Base-by-base conservation (phyloP, 2,113 vertebrate genomes). In the Hippocampus barbouri region DNA sequence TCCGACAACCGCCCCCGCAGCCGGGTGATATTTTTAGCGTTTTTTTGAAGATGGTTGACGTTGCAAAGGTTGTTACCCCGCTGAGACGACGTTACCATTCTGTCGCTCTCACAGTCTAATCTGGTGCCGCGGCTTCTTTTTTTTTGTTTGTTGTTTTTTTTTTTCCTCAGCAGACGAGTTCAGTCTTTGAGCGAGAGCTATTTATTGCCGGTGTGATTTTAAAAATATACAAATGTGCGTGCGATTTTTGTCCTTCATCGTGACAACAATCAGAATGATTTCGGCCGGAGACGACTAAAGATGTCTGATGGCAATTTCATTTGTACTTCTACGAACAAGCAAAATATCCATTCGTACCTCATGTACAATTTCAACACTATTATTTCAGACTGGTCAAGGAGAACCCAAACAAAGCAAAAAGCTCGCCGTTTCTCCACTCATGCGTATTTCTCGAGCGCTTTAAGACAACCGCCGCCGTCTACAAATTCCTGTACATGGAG, bases 21-120 rank as follows among this genome's bases (percentile, higher is more conserved):
- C 34, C 34, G 2, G 27, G 65, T 61, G 71, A 75, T 88, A 89
- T 88, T 86, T 87, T 83, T 86, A 84, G 84, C 59, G 73, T 73
- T 51, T 83, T 83, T 85, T 80, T 81, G 66, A 76, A 76, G 63
- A 0, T 70, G 79, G 77, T 86, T 89, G 80, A 89, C 72, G 82
- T 67, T 76, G 73, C 71, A 76, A 69, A 69, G 76, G 75, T 47
- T 69, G 81, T 60, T 23, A 21, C 61, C 76, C 75, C 66, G 14
- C 70, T 54, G 67, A 57, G 60, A 66, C 38, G 70, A 66, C 57
- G 83, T 78, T 68, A 63, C 79, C 74, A 73, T 78, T 86, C 84
- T 84, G 81, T 83, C 72, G 16, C 11, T 7, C 5, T 34, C 65
- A 3, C 38, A 23, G 38, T 82, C 75, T 82, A 40, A 70, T 81